phyloP scores from a whole-genome alignment of 2,797 vertebrate species.

The Clamator glandarius region DNA sequence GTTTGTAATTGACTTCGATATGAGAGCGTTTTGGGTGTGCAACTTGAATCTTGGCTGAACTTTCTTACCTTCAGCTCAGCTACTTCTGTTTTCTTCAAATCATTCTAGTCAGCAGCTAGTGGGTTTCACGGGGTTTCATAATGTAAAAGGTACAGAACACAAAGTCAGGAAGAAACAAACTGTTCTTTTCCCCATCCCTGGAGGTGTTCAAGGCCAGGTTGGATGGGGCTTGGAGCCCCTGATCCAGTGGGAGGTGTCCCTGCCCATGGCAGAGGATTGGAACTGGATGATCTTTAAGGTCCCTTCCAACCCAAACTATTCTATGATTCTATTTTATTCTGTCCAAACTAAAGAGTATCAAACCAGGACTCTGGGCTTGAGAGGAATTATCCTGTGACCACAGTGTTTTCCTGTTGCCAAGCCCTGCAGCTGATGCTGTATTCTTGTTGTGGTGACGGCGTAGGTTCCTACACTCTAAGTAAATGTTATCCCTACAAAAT shows the following conservation, averaged over 20 bases:
- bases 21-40: not conserved
- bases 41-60: not conserved
- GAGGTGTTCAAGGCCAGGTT: too few relatives aligned
- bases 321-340: not conserved
- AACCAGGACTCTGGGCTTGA: not conserved
- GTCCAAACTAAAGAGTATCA: not conserved
- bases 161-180: conserved; percentile 13
- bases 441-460: not conserved
- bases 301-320: too few relatives aligned
- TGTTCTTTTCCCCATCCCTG: not conserved
- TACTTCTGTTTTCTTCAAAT: not conserved
- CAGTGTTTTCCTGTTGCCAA: conserved; percentile 18
- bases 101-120: not conserved
- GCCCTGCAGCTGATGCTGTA: not conserved
- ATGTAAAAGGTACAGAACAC: conserved; percentile 28
- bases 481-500: conserved; percentile 3
- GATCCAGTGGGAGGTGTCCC: too few relatives aligned
- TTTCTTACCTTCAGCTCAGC: not conserved
- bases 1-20: not conserved
- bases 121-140: conserved; percentile 4
- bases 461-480: conserved; percentile 17
- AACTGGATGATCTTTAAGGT: too few relatives aligned
- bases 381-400: not conserved
- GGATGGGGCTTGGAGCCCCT: too few relatives aligned
- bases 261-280: too few relatives aligned